Conservation (phyloP, 2,797 vertebrate species). For the Crenuchus spilurus region DNA sequence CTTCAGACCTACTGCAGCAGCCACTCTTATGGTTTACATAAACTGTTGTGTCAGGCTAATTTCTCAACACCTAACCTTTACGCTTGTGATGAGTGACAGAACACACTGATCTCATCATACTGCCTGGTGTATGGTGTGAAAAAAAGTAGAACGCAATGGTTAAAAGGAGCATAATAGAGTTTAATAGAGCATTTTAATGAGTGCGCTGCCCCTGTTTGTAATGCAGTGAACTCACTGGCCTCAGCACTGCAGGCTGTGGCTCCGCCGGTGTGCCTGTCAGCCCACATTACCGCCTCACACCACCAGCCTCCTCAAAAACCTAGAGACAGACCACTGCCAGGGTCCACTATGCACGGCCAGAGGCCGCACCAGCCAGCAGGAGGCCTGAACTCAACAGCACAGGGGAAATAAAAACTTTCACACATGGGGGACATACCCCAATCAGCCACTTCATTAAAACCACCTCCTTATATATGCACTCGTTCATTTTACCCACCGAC, state of each 20-base stretch:
- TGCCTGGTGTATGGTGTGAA: slow-evolving; percentile 24
- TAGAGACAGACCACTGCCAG: slow-evolving; percentile 18
- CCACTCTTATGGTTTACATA: not conserved
- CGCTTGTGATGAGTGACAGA: slow-evolving; percentile 32
- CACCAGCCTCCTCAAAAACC: slow-evolving; percentile 31
- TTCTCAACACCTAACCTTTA: slow-evolving; percentile 39
- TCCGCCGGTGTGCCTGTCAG: slow-evolving; percentile 59
- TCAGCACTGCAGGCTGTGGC: slow-evolving; percentile 48
- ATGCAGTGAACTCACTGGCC: slow-evolving; percentile 53
- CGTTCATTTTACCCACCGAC: too few relatives aligned
- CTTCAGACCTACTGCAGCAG: not conserved
- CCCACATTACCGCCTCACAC: slow-evolving; percentile 58
- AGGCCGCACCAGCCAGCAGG: not conserved
- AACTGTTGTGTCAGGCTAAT: slow-evolving; percentile 18
- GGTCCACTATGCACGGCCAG: slow-evolving; percentile 19
- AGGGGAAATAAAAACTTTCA: slow-evolving; percentile 37
- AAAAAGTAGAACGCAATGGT: slow-evolving; percentile 35
- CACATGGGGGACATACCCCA: slow-evolving; percentile 28
- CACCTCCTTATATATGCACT: too few relatives aligned
- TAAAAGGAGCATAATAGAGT: slow-evolving; percentile 49
- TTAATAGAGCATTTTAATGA: slow-evolving; percentile 65
- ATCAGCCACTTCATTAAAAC: too few relatives aligned
- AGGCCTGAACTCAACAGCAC: slow-evolving; percentile 9
- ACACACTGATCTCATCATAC: slow-evolving; percentile 36
- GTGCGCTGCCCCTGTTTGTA: slow-evolving; percentile 48